These are phyloP conservation scores for Abrostola tripartita DNA, from an alignment of 2,888 invertebrate species.

Conservation along the genomic window DNA sequence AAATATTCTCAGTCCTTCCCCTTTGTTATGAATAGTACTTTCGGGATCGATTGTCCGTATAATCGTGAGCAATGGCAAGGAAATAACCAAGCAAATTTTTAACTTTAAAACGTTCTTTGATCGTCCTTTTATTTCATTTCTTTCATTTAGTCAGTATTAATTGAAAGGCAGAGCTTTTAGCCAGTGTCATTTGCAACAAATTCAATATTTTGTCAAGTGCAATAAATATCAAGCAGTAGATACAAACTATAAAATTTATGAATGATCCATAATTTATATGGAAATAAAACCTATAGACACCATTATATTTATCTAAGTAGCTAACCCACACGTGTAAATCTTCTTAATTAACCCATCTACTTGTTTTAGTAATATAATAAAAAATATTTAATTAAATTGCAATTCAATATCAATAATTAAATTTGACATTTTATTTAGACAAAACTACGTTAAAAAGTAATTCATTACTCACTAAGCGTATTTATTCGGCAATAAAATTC, in stretches of 20 bases:
- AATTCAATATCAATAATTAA: slow-evolving; percentile 25
- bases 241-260: too few relatives aligned
- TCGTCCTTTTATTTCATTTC: slow-evolving; percentile 1
- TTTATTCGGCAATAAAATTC: slow-evolving; percentile 48
- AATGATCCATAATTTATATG: too few relatives aligned
- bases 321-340: background rate
- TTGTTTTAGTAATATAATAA: background rate
- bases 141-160: background rate
- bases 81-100: slow-evolving; percentile 4
- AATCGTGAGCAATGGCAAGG: slow-evolving; percentile 13
- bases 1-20: slow-evolving; percentile 52
- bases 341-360: too few relatives aligned
- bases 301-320: slow-evolving; percentile 8
- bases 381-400: background rate
- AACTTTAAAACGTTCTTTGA: background rate
- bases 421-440: too few relatives aligned
- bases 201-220: too few relatives aligned
- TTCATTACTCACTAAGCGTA: slow-evolving; percentile 51
- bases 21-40: slow-evolving; percentile 28
- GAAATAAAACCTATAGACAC: slow-evolving; percentile 1
- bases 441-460: slow-evolving; percentile 44
- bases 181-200: too few relatives aligned
- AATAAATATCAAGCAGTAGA: too few relatives aligned
- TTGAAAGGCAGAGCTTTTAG: too few relatives aligned
- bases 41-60: slow-evolving; percentile 12